These are phyloP conservation scores for Cephus pulcher DNA, from an alignment of 2,888 invertebrate genomes.

Conservation along the genomic window DNA sequence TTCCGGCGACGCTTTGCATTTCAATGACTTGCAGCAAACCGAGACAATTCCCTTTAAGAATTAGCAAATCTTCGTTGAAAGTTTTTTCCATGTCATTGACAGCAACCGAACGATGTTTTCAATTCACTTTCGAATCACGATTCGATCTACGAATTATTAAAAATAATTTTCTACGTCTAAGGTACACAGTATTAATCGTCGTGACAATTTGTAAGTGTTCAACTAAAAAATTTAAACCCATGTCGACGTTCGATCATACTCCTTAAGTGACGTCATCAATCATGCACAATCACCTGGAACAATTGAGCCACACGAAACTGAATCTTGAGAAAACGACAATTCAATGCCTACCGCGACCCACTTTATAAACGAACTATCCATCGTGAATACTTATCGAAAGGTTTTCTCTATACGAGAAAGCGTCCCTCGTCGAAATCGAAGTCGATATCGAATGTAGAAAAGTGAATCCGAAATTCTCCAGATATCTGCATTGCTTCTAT, in stretches of 20 bases:
- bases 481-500: neutral
- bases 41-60: neutral
- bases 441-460: neutral
- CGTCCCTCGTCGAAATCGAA: constrained; percentile 30
- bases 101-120: neutral
- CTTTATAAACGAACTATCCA: constrained; percentile 49
- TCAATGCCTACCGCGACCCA: constrained; percentile 32
- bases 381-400: constrained; percentile 54
- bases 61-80: neutral
- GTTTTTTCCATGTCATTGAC: neutral
- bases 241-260: neutral
- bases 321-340: neutral
- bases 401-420: constrained; percentile 54
- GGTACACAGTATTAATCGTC: neutral
- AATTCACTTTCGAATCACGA: neutral
- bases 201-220: neutral
- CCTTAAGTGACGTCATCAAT: neutral
- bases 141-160: neutral
- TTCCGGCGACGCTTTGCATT: neutral
- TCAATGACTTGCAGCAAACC: neutral
- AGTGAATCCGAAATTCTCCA: neutral
- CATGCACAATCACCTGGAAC: neutral
- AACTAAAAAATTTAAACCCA: neutral
- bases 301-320: neutral
- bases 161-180: neutral